phyloP scores from a whole-genome alignment of 2,113 vertebrate genomes.

The Helogale parvula region DNA sequence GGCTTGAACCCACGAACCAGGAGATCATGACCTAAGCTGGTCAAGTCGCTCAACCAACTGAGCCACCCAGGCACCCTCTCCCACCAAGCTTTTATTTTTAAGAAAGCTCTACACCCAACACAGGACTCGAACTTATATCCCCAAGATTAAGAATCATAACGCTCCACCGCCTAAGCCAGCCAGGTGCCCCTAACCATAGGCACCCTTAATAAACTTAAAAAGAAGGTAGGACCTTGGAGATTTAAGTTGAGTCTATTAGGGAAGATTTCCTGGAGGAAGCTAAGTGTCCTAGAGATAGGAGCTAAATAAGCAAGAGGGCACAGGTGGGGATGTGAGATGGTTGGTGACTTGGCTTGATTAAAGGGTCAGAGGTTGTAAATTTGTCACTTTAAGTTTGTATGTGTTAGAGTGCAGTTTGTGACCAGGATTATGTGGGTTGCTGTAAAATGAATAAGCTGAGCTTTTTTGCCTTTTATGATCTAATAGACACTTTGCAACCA shows the following conservation, averaged over 20 bases:
- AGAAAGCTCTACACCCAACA: too few relatives aligned
- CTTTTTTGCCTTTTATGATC: neutral
- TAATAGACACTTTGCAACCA: neutral
- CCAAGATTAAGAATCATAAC: too few relatives aligned
- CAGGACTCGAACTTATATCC: too few relatives aligned
- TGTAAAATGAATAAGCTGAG: neutral
- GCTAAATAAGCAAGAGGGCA: neutral
- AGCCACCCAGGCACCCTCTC: too few relatives aligned
- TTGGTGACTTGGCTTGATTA: neutral
- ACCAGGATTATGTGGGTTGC: neutral
- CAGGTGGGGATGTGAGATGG: neutral
- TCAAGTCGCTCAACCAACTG: too few relatives aligned
- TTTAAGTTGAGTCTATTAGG: neutral
- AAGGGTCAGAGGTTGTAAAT: neutral
- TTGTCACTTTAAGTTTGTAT: neutral
- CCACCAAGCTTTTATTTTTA: too few relatives aligned
- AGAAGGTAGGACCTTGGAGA: neutral
- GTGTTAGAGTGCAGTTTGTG: neutral
- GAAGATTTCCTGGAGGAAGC: slow-evolving; percentile 1
- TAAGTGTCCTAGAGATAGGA: neutral
- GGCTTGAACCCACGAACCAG: too few relatives aligned
- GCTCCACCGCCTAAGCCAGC: too few relatives aligned
- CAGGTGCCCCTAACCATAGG: too few relatives aligned
- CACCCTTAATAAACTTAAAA: slow-evolving; percentile 8
- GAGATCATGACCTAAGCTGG: too few relatives aligned